These are phyloP conservation scores for Drosophila mulleri DNA, from an alignment of 2,888 invertebrate species.

Conservation along the genomic window DNA sequence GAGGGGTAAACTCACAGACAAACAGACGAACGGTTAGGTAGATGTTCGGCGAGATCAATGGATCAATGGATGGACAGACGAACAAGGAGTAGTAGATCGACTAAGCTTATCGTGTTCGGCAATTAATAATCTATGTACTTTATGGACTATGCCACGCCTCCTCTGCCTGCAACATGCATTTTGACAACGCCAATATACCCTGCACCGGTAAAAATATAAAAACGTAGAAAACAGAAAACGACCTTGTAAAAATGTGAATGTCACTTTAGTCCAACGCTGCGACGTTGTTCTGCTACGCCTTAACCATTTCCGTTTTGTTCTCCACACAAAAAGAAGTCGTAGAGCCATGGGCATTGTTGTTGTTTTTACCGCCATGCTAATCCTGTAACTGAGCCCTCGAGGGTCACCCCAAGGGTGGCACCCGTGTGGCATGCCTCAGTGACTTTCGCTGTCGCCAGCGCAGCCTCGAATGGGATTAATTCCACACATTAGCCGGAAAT, in stretches of 20 bases:
- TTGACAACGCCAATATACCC: neutral
- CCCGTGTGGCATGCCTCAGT: conserved; percentile 46
- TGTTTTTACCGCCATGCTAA: conserved; percentile 59
- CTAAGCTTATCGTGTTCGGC: neutral
- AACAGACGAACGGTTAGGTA: neutral
- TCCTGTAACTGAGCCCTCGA: conserved; percentile 68
- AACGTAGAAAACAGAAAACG: conserved; percentile 19
- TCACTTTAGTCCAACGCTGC: conserved; percentile 42
- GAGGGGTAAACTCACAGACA: neutral
- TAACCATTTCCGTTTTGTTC: conserved; percentile 47
- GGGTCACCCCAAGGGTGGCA: conserved; percentile 37
- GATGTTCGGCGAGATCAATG: too few species aligned
- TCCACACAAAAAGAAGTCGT: neutral
- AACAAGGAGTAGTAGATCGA: neutral
- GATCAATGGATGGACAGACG: neutral
- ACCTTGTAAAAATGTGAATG: conserved; percentile 55
- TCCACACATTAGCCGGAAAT: conserved; percentile 69
- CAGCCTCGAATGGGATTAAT: conserved; percentile 61
- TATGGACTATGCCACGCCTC: too few species aligned
- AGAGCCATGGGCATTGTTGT: conserved; percentile 33
- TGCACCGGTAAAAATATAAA: neutral
- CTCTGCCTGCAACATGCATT: neutral
- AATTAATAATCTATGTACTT: too few species aligned
- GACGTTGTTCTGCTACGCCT: conserved; percentile 16
- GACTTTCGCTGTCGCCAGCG: conserved; percentile 48